phyloP scores from a whole-genome alignment of 2,888 invertebrate species.

The Pyralis farinalis region DNA sequence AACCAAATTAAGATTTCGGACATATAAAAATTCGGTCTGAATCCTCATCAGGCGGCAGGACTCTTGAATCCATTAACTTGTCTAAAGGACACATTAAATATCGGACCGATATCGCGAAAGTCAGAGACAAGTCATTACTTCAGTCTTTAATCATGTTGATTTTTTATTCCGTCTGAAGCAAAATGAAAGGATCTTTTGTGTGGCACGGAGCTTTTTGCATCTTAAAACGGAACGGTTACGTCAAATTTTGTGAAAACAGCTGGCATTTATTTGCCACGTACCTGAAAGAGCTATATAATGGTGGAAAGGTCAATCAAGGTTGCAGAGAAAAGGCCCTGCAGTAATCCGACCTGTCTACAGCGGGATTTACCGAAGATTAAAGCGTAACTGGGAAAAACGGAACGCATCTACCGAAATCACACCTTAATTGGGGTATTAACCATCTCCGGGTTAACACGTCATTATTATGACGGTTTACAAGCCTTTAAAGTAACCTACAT shows the following conservation, averaged over 20 bases:
- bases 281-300: neutral
- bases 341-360: constrained; percentile 24
- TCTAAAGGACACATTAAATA: neutral
- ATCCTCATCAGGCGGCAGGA: too few species aligned
- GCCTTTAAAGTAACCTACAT: too few species aligned
- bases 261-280: neutral
- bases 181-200: constrained; percentile 12
- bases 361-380: constrained; percentile 20
- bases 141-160: constrained; percentile 9
- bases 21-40: too few species aligned
- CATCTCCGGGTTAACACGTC: neutral
- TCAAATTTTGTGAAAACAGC: neutral
- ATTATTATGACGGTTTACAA: neutral
- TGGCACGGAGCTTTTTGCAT: constrained; percentile 8
- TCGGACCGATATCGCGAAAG: constrained; percentile 3
- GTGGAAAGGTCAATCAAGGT: constrained; percentile 8
- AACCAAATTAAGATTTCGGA: too few species aligned
- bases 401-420: neutral
- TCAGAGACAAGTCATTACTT: neutral
- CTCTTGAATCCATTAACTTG: too few species aligned
- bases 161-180: constrained; percentile 13
- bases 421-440: neutral
- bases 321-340: constrained; percentile 12
- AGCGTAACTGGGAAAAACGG: neutral
- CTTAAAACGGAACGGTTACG: constrained; percentile 3